Evolutionary conservation across 2,888 invertebrate species (phyloP).

Genomic region (Dioctria linearis): DNA sequence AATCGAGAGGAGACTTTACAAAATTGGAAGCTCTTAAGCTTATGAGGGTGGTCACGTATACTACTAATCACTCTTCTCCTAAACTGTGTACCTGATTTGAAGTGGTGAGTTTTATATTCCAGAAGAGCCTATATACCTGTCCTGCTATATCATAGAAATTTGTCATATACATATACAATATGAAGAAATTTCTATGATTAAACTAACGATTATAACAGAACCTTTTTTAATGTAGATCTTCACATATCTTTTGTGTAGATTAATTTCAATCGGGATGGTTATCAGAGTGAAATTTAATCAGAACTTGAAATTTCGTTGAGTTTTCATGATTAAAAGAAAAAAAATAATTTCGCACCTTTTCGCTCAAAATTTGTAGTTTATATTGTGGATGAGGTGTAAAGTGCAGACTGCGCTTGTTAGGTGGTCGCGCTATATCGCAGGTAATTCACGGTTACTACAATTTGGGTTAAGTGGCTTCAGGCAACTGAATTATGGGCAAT

Average conservation of each 20-base stretch:
- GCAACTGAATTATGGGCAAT: constrained; percentile 53
- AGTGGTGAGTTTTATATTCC: too few species aligned
- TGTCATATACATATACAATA: too few species aligned
- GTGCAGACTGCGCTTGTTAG: constrained; percentile 35
- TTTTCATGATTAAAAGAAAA: constrained; percentile 17
- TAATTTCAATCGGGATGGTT: neutral
- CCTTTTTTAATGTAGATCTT: too few species aligned
- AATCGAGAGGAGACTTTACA: constrained; percentile 3
- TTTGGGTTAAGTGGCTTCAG: constrained; percentile 50
- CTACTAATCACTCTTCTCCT: neutral
- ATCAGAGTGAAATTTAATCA: neutral
- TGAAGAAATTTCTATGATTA: too few species aligned
- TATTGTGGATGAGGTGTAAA: constrained; percentile 42
- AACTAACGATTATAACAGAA: too few species aligned
- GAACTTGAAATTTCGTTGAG: constrained; percentile 3
- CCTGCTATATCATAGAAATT: too few species aligned
- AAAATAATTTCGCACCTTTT: constrained; percentile 20
- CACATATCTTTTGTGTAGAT: too few species aligned
- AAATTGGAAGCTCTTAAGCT: constrained; percentile 38
- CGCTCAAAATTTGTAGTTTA: constrained; percentile 16
- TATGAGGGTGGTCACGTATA: constrained; percentile 46
- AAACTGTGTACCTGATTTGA: too few species aligned
- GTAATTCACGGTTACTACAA: constrained; percentile 48
- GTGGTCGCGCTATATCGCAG: constrained; percentile 28
- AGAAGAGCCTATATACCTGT: too few species aligned